Conservation (phyloP, 2,113 vertebrate genomes). For the Alexandromys fortis region DNA sequence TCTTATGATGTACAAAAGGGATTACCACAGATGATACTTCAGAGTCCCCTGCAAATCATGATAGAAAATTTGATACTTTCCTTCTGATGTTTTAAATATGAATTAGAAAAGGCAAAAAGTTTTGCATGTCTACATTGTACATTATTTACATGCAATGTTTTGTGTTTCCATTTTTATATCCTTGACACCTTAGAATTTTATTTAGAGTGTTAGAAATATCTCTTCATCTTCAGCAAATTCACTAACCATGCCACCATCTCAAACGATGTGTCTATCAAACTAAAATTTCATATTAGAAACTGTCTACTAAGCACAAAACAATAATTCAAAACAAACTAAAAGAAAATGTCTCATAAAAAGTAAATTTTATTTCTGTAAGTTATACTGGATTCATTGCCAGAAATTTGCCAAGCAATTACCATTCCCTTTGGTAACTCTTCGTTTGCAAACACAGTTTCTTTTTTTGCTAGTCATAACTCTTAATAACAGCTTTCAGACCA, state of each 20-base stretch:
- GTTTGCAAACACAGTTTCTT: not conserved
- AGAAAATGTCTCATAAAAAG: not conserved
- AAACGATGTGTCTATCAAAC: not conserved
- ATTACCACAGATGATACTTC: not conserved
- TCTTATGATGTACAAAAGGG: not conserved
- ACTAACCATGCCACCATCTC: not conserved
- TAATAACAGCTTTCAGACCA: not conserved
- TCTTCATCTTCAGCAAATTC: not conserved
- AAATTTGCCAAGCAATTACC: not conserved
- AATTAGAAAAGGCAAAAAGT: not conserved
- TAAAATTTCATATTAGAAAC: not conserved
- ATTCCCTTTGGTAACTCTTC: not conserved
- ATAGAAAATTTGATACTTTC: not conserved
- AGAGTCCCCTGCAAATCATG: not conserved
- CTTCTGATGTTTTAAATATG: not conserved
- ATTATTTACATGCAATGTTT: not conserved
- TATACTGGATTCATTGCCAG: not conserved
- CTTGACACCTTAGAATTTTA: not conserved
- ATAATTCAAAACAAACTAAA: not conserved
- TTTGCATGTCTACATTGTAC: not conserved
- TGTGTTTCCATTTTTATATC: not conserved
- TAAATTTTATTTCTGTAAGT: not conserved
- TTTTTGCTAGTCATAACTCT: not conserved
- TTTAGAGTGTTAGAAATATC: not conserved
- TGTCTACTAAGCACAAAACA: not conserved